Evolutionary conservation across 2,888 invertebrate species (phyloP).

Genomic region (Ditula angustiorana): DNA sequence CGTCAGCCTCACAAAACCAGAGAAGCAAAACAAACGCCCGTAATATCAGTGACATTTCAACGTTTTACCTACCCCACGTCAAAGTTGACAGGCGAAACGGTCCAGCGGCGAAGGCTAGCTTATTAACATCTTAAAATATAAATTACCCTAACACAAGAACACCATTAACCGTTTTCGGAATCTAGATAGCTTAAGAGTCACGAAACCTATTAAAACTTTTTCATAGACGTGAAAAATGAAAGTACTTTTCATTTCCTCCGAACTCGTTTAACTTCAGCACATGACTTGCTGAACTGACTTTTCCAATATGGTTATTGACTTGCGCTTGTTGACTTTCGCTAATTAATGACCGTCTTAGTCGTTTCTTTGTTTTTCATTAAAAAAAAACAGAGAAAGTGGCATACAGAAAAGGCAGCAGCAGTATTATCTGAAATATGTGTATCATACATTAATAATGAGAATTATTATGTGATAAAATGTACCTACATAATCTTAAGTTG

Average conservation of each 20-base stretch:
- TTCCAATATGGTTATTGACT: conserved; percentile 27
- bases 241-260: conserved; percentile 55
- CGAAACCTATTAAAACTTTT: conserved; percentile 68
- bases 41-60: conserved; percentile 23
- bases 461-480: too few species aligned
- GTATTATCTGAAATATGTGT: too few species aligned
- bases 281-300: conserved; percentile 52
- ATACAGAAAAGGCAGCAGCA: too few species aligned
- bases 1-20: conserved; percentile 16
- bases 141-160: conserved; percentile 33
- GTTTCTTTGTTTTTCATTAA: not conserved
- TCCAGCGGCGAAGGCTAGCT: conserved; percentile 10
- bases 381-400: too few species aligned
- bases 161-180: conserved; percentile 40
- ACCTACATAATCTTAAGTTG: too few species aligned
- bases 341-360: not conserved
- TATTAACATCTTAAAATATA: conserved; percentile 36
- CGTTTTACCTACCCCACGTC: conserved; percentile 23
- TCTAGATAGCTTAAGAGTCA: conserved; percentile 55
- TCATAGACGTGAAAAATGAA: conserved; percentile 70
- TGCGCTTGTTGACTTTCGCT: not conserved
- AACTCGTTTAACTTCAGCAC: conserved; percentile 54
- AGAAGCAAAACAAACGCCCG: conserved; percentile 23
- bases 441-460: too few species aligned
- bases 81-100: conserved; percentile 19